Evolutionary conservation across 2,797 vertebrate species (phyloP).

Genomic region (Anas bahamensis): DNA sequence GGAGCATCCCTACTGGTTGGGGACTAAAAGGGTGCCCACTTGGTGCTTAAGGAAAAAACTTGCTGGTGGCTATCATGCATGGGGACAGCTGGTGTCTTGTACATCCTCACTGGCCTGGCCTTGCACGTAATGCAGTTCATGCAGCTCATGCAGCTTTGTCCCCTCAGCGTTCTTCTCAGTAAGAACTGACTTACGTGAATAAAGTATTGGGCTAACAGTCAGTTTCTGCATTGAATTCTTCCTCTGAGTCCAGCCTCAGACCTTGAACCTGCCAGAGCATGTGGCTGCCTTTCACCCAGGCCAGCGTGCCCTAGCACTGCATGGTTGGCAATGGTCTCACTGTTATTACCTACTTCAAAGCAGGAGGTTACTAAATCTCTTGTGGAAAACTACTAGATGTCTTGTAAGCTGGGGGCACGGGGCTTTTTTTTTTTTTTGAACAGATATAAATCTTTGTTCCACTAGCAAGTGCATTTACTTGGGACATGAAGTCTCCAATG

Average conservation of each 20-base stretch:
- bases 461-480: background rate
- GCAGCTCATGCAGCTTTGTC: background rate
- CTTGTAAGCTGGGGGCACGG: background rate
- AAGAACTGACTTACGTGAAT: background rate
- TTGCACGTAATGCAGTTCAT: accelerated
- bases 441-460: background rate
- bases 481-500: background rate
- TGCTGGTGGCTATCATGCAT: background rate
- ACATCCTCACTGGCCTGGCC: accelerated
- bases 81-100: too few species aligned
- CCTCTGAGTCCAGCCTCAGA: background rate
- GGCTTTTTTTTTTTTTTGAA: background rate
- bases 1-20: background rate
- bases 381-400: background rate
- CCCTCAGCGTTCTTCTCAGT: background rate
- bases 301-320: background rate
- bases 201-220: background rate
- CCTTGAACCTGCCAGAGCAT: accelerated
- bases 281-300: background rate
- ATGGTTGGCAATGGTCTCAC: background rate
- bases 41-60: background rate
- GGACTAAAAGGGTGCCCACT: background rate
- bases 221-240: background rate
- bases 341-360: background rate
- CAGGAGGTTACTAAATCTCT: background rate